Percentiles rank a stretch among this genome's conserved stretches.
phyloP scores from a whole-genome alignment of 2,888 invertebrate species.

The Podotricha telesiphe region DNA sequence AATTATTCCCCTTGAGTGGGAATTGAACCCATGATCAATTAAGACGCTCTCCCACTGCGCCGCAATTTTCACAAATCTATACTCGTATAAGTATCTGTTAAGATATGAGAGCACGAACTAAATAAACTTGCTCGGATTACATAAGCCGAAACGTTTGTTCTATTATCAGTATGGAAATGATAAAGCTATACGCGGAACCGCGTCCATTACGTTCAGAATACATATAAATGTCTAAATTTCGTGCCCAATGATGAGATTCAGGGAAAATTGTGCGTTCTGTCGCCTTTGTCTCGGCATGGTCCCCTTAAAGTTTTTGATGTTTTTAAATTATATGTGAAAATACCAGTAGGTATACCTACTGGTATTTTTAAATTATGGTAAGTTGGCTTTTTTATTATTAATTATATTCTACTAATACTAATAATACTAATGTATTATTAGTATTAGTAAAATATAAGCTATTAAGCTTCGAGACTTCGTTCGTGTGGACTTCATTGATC shows the following conservation, averaged over 20 bases:
- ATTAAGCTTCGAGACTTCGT: too few species aligned
- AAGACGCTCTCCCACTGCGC: too few species aligned
- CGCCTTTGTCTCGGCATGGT: slow-evolving; percentile 11
- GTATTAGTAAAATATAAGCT: too few species aligned
- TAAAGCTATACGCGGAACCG: slow-evolving; percentile 37
- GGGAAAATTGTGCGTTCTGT: slow-evolving; percentile 32
- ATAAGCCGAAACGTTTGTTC: slow-evolving; percentile 40
- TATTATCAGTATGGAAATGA: slow-evolving; percentile 43
- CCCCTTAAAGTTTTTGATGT: slow-evolving; percentile 1
- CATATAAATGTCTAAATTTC: slow-evolving; percentile 44
- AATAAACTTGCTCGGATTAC: not conserved
- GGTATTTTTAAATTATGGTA: not conserved
- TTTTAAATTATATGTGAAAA: slow-evolving; percentile 16
- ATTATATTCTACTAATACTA: too few species aligned
- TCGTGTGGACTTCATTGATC: too few species aligned
- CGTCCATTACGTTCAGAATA: slow-evolving; percentile 46
- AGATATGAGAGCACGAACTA: not conserved
- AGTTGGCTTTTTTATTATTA: not conserved
- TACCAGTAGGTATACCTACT: too few species aligned
- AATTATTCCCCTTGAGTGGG: too few species aligned
- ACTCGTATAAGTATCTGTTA: not conserved
- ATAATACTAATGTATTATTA: too few species aligned
- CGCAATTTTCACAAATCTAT: too few species aligned
- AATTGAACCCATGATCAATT: too few species aligned
- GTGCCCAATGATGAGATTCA: slow-evolving; percentile 18